Evolutionary conservation across 2,113 vertebrate genomes (phyloP).

Genomic region (Notechis scutatus): DNA sequence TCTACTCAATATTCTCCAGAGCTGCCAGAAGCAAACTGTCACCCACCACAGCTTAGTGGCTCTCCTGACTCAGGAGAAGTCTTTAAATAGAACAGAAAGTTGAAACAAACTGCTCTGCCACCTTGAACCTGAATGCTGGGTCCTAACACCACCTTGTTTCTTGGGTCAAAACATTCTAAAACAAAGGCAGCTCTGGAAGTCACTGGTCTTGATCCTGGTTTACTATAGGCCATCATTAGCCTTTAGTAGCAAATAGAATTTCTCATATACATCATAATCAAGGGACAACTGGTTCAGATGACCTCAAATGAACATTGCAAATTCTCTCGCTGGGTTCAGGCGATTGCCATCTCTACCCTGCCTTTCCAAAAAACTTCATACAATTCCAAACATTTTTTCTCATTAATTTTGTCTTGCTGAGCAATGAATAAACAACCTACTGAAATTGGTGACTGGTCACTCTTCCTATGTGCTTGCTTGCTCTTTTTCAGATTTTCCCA

Average conservation of each 20-base stretch:
- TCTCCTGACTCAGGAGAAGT: slow-evolving; percentile 79
- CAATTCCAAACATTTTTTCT: not conserved
- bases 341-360: not conserved
- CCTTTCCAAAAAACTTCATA: not conserved
- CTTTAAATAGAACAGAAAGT: slow-evolving; percentile 86
- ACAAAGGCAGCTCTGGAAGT: not conserved
- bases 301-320: not conserved
- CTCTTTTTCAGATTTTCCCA: not conserved
- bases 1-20: slow-evolving; percentile 56
- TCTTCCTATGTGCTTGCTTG: not conserved
- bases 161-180: not conserved
- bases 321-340: not conserved
- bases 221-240: not conserved
- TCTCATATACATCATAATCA: not conserved
- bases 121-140: slow-evolving; percentile 49
- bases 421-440: not conserved
- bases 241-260: not conserved
- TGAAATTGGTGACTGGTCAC: not conserved
- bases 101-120: slow-evolving; percentile 56
- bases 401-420: not conserved
- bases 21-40: slow-evolving; percentile 65
- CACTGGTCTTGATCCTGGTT: too few species aligned
- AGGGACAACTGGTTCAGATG: not conserved
- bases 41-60: slow-evolving; percentile 61
- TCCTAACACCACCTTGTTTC: slow-evolving; percentile 48